Conservation (phyloP, 1,140 invertebrate genomes). For the Cecropterus lyciades region DNA sequence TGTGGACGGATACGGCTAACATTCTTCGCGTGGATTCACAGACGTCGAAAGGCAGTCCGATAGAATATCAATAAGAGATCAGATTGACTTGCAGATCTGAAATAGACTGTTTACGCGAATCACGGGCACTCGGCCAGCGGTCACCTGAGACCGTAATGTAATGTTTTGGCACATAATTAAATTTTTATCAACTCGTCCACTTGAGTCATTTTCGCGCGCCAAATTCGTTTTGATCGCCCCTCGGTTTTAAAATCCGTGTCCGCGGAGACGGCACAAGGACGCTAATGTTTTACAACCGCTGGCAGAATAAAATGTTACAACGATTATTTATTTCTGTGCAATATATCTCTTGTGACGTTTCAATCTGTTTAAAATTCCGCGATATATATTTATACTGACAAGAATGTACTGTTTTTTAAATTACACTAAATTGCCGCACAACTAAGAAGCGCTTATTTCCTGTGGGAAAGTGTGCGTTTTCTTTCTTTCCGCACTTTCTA, state of each 20-base stretch:
- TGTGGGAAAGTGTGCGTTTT: constrained; percentile 17
- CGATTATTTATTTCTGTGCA: constrained; percentile 4
- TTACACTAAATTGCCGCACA: constrained; percentile 5
- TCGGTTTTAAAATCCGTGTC: constrained; percentile 11
- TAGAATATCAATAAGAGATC: constrained; percentile 58
- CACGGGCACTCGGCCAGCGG: constrained; percentile 67
- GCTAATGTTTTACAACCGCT: constrained; percentile 10
- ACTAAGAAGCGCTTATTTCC: constrained; percentile 22
- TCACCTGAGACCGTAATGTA: constrained; percentile 64
- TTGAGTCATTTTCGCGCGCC: constrained; percentile 35
- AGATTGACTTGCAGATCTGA: constrained; percentile 71
- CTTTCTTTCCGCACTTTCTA: constrained; percentile 28
- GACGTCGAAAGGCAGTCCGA: constrained; percentile 48
- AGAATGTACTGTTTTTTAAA: constrained; percentile 6
- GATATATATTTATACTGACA: constrained; percentile 6
- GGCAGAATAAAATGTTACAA: constrained; percentile 20
- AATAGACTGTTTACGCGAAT: constrained; percentile 80
- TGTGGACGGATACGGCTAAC: constrained; percentile 17
- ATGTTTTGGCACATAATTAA: constrained; percentile 70
- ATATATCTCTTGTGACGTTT: constrained; percentile 1
- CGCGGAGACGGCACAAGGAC: constrained; percentile 4
- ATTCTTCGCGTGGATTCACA: constrained; percentile 17
- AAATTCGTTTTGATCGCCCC: constrained; percentile 9
- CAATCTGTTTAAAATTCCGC: constrained; percentile 2
- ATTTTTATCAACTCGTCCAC: constrained; percentile 46